Base-by-base conservation (phyloP, 2,888 invertebrate species). In the Amblyjoppa proteus region DNA sequence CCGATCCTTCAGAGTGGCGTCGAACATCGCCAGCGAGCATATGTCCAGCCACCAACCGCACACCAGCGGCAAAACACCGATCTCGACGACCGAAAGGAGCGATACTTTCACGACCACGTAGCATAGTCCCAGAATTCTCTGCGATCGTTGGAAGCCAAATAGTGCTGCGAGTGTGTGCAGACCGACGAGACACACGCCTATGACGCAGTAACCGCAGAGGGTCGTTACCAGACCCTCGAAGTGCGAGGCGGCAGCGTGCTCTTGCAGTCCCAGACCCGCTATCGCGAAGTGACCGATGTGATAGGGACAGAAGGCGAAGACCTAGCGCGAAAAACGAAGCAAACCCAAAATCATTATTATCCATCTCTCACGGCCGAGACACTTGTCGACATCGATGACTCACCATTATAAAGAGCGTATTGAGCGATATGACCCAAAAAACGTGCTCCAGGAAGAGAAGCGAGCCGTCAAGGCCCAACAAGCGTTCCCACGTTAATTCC, bases 1-100 rank as follows among this genome's bases (percentile, higher is more conserved):
- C 56, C 99, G 96, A 92, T 98, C 98, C 92, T 97, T 97, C 0
- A 98, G 95, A 0, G 97, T 97, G 1, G 98, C 98, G 92, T 98
- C 98, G 90, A 98, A 98, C 96, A 98, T 96, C 0, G 98, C 96
- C 89, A 99, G 94, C 0, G 99, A 99, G 93, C 99, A 99, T 81
- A 99, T 97, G 93, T 99, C 99, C 84, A 99, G 95, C 99, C 99
- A 99, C 98, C 99, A 99, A 9, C 99, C 99, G 92, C 99, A 99
- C 25, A 99, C 97, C 5, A 99, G 95, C 0, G 99, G 99, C 90
- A 99, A 96, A 0, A 99, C 97, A 3, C 99, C 99, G 85, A 99
- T 98, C 95, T 99, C 99, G 38, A 99, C 97, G 53, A 99, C 98
- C 4, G 99, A 98, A 38, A 99, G 95, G 86, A 99, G 95, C 0